Evolutionary conservation across 1,140 invertebrate species (phyloP).

Genomic region (Drosophila prosaltans): DNA sequence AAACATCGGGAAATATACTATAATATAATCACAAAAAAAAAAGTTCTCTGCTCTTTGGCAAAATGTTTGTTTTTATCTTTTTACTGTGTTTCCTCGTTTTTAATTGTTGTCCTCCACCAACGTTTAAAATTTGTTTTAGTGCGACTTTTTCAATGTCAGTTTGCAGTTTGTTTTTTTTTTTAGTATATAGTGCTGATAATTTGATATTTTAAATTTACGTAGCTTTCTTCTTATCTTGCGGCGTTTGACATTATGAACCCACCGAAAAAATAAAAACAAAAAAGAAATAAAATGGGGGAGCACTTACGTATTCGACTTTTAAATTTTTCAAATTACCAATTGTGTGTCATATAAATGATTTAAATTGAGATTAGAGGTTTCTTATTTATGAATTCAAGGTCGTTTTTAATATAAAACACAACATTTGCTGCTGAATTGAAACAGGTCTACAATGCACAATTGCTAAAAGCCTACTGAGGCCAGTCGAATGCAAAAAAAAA

Average conservation of each 20-base stretch:
- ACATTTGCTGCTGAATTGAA: neutral
- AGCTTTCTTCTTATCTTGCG: neutral
- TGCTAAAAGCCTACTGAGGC: constrained; percentile 58
- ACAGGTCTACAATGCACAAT: constrained; percentile 52
- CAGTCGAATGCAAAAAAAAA: constrained; percentile 33
- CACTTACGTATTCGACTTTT: neutral
- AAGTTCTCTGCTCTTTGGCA: neutral
- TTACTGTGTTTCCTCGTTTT: neutral
- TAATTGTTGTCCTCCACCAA: neutral
- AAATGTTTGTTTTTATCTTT: neutral
- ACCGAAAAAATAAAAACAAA: neutral
- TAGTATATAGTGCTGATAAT: neutral
- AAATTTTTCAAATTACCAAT: neutral
- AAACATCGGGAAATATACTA: neutral
- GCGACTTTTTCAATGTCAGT: neutral
- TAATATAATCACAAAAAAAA: neutral
- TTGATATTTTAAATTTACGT: neutral
- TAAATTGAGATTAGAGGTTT: neutral
- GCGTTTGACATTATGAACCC: neutral
- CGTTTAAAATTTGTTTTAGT: neutral
- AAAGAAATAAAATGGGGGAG: neutral
- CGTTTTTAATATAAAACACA: neutral
- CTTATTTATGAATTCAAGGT: constrained; percentile 6
- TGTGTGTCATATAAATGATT: neutral
- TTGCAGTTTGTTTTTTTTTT: neutral